A percentile compares a stretch with the other conserved stretches of the same genome.
Conservation (phyloP, 1,140 invertebrate species). For the Drosophila punjabiensis region DNA sequence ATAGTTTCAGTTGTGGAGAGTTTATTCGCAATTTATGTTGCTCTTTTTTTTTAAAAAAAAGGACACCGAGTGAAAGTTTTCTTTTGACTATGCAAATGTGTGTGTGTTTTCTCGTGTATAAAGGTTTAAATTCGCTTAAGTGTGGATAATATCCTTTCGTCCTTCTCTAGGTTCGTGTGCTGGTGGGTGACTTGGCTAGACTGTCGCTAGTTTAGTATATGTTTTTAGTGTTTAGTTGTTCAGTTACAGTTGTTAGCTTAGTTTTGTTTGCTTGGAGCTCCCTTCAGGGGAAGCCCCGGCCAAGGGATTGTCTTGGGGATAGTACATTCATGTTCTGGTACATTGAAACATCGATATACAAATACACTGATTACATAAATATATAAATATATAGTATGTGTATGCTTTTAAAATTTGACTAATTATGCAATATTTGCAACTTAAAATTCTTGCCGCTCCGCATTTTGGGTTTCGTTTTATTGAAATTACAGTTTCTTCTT, state of each 20-base stretch:
- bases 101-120: slow-evolving; percentile 57
- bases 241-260: slow-evolving; percentile 39
- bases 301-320: slow-evolving; percentile 80
- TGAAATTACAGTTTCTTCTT: slow-evolving; percentile 86
- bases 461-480: slow-evolving; percentile 63
- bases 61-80: slow-evolving; percentile 73
- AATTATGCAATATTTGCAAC: slow-evolving; percentile 53
- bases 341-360: slow-evolving; percentile 77
- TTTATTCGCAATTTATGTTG: slow-evolving; percentile 48
- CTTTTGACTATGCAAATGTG: slow-evolving; percentile 76
- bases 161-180: slow-evolving; percentile 16
- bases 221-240: slow-evolving; percentile 55
- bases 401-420: slow-evolving; percentile 62
- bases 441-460: slow-evolving; percentile 58
- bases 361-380: slow-evolving; percentile 79
- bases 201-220: slow-evolving; percentile 28
- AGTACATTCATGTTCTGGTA: slow-evolving; percentile 45
- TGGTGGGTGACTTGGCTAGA: slow-evolving; percentile 55
- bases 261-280: slow-evolving; percentile 59
- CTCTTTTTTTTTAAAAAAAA: slow-evolving; percentile 55
- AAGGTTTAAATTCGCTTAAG: slow-evolving; percentile 66
- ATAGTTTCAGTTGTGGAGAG: slow-evolving; percentile 64
- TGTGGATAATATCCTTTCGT: slow-evolving; percentile 26
- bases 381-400: slow-evolving; percentile 42
- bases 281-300: slow-evolving; percentile 46